These are phyloP conservation scores for Megastigmus dorsalis DNA, from an alignment of 2,888 invertebrate genomes.

Conservation along the genomic window DNA sequence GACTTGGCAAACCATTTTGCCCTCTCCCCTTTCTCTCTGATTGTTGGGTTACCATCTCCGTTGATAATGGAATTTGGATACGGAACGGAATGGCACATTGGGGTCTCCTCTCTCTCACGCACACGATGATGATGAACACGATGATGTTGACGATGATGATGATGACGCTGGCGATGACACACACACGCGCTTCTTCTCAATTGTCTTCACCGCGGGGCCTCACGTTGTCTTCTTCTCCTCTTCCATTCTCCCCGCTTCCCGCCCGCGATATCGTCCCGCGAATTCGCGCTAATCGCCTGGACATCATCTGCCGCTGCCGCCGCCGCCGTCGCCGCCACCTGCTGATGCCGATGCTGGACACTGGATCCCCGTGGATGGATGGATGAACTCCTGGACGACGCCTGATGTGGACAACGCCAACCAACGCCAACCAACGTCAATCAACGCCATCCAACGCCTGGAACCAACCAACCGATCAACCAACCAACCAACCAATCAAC, in stretches of 20 bases:
- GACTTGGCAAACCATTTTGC: slow-evolving; percentile 81
- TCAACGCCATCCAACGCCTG: background rate
- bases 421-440: background rate
- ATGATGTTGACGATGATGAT: slow-evolving; percentile 63
- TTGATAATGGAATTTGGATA: slow-evolving; percentile 60
- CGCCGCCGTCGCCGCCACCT: slow-evolving; percentile 57
- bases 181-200: slow-evolving; percentile 50
- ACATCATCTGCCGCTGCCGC: slow-evolving; percentile 57
- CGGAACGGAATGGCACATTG: slow-evolving; percentile 53
- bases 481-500: slow-evolving; percentile 9
- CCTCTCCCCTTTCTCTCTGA: slow-evolving; percentile 81
- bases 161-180: slow-evolving; percentile 54
- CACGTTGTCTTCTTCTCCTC: slow-evolving; percentile 52
- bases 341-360: too few relatives aligned
- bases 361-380: slow-evolving; percentile 43
- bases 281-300: slow-evolving; percentile 46
- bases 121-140: slow-evolving; percentile 61
- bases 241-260: slow-evolving; percentile 60
- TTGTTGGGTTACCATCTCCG: slow-evolving; percentile 79
- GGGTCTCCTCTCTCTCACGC: slow-evolving; percentile 48
- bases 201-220: slow-evolving; percentile 48
- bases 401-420: background rate
- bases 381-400: background rate
- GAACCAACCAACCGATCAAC: background rate
- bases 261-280: slow-evolving; percentile 62